Conservation (phyloP, 2,797 vertebrate species). For the Dryobates pubescens region DNA sequence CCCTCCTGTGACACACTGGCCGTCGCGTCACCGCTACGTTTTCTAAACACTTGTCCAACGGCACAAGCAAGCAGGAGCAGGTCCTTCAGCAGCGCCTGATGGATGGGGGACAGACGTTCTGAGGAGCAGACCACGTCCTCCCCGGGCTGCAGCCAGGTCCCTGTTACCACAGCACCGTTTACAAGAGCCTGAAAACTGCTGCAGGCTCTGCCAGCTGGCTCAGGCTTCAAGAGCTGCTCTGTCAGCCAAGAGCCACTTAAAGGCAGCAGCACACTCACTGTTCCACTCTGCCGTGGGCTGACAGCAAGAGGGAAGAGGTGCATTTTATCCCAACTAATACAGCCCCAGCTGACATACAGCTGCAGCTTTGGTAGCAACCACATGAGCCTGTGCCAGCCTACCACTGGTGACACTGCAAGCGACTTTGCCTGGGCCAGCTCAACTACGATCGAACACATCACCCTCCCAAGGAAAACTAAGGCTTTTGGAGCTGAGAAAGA, state of each 20-base stretch:
- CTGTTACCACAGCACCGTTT: not conserved
- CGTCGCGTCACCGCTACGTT: not conserved
- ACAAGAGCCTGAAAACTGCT: not conserved
- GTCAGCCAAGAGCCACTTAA: not conserved
- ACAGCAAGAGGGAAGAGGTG: not conserved
- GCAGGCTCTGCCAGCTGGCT: slow-evolving; percentile 5
- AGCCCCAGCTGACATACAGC: not conserved
- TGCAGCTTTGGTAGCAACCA: not conserved
- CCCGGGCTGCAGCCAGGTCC: not conserved
- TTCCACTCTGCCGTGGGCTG: not conserved
- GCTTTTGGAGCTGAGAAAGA: not conserved
- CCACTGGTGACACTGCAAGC: not conserved
- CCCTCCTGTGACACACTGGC: not conserved
- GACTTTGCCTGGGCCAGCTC: not conserved
- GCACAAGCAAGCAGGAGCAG: accelerated
- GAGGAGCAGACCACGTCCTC: not conserved
- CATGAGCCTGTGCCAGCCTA: not conserved
- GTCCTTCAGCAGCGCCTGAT: not conserved
- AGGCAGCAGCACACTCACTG: not conserved
- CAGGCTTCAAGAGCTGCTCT: not conserved
- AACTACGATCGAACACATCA: not conserved
- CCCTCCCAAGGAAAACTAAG: not conserved
- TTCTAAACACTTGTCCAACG: not conserved
- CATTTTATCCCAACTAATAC: not conserved
- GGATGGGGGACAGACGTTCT: not conserved